Evolutionary conservation across 2,113 vertebrate species (phyloP), one percentile per base, ranked within the genome.

Genomic region (Sitta europaea): DNA sequence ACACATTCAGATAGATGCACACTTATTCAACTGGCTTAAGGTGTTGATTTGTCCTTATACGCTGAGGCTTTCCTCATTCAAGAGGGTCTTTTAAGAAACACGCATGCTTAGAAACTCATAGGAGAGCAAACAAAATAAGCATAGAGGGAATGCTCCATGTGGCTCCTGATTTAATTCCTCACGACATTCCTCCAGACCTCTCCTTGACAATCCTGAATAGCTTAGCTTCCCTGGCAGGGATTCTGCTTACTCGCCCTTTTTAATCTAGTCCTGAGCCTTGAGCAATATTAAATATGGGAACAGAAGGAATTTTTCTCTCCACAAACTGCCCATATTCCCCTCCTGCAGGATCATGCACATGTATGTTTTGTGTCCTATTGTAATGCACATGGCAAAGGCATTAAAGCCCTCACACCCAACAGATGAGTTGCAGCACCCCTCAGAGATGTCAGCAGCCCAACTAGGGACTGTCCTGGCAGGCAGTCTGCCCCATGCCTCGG

Each of bases 231-330:
- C 86, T 84, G 81, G 82, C 78, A 88, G 27, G 38, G 42, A 82
- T 90, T 96, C 71, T 77, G 78, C 87, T 93, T 88, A 91, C 66
- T 93, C 1, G 3, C 33, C 75, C 63, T 94, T 95, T 88, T 91
- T 54, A 79, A 94, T 70, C 53, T 45, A 73, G 53, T 54, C 59
- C n/a, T 1, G 2, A 63, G 74, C 74, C 81, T 79, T 45, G 24
- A 85, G 66, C 62, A 86, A 40, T 19, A 78, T 36, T 12, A 90
- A 91, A 27, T 50, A 70, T n/a, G 63, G 55, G 71, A 94, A 71
- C 0, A 90, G 47, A 51, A 86, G 40, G 55, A 79, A 61, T 76
- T 83, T 33, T 43, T 50, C 24, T 40, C 66, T 85, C 53, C 42
- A 85, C 62, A 40, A 67, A 24, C 18, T 58, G 74, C 66, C n/a